Conservation (phyloP, 2,113 vertebrate genomes). For the Ailurus styani region DNA sequence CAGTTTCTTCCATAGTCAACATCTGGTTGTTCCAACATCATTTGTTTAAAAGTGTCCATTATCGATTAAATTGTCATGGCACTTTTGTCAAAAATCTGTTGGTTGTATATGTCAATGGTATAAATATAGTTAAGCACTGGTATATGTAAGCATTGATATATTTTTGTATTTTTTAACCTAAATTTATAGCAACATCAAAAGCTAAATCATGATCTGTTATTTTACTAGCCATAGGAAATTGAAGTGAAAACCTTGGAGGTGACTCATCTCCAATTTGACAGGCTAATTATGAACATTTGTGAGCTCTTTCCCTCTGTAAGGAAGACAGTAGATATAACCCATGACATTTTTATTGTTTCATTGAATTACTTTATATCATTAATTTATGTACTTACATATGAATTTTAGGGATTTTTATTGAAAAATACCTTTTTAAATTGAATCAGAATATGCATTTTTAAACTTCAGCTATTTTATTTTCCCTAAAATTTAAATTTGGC, state of each 20-base stretch:
- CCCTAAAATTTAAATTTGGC: background rate
- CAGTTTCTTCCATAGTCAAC: background rate
- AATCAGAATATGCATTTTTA: background rate
- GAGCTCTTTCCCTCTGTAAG: background rate
- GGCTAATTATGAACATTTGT: background rate
- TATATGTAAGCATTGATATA: background rate
- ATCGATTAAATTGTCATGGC: background rate
- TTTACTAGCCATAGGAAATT: background rate
- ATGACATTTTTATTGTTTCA: background rate
- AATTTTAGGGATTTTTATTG: background rate
- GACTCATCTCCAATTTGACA: background rate
- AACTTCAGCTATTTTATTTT: background rate
- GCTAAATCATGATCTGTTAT: background rate
- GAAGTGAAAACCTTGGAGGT: background rate
- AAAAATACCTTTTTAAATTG: background rate
- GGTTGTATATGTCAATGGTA: background rate
- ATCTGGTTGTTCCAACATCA: background rate
- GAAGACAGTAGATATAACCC: background rate
- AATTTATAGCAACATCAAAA: constrained; percentile 19
- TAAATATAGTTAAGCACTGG: background rate
- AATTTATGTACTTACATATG: background rate
- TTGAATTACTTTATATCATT: background rate
- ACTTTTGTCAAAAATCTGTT: background rate
- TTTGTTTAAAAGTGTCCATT: background rate
- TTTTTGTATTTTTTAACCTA: background rate